Evolutionary conservation across 2,888 invertebrate species (phyloP).

Genomic region (Dysmachus trigonus): DNA sequence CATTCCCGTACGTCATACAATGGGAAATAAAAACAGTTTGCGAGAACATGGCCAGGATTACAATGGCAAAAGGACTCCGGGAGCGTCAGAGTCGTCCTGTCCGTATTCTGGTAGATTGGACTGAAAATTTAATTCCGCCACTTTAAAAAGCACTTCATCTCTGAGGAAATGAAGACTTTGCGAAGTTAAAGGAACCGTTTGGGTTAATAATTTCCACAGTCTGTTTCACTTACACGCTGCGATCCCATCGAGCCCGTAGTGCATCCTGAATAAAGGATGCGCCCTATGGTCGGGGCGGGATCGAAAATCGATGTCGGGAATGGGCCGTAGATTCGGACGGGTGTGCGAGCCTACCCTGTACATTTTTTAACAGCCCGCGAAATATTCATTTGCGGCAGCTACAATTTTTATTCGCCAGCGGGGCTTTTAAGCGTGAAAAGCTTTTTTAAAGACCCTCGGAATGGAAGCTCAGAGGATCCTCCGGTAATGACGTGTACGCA

Average conservation of each 20-base stretch:
- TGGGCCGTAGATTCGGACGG: not conserved
- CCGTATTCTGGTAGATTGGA: not conserved
- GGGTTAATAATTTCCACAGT: not conserved
- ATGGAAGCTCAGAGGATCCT: not conserved
- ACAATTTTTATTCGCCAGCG: not conserved
- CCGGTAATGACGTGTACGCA: not conserved
- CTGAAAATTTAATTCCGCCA: not conserved
- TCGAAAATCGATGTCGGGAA: not conserved
- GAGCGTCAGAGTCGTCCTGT: not conserved
- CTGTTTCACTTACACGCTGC: not conserved
- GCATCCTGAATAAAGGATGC: not conserved
- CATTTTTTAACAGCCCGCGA: not conserved
- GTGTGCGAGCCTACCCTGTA: not conserved
- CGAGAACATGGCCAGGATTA: not conserved
- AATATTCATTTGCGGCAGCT: not conserved
- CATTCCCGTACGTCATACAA: not conserved
- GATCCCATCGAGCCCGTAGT: not conserved
- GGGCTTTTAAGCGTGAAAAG: not conserved
- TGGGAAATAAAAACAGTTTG: not conserved
- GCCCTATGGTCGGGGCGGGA: not conserved
- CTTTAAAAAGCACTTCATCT: not conserved
- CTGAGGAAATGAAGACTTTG: not conserved
- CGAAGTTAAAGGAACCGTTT: not conserved
- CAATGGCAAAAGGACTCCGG: not conserved
- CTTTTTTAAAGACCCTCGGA: not conserved